Base-by-base conservation (phyloP, 2,888 invertebrate genomes). In the Stomorhina lunata region DNA sequence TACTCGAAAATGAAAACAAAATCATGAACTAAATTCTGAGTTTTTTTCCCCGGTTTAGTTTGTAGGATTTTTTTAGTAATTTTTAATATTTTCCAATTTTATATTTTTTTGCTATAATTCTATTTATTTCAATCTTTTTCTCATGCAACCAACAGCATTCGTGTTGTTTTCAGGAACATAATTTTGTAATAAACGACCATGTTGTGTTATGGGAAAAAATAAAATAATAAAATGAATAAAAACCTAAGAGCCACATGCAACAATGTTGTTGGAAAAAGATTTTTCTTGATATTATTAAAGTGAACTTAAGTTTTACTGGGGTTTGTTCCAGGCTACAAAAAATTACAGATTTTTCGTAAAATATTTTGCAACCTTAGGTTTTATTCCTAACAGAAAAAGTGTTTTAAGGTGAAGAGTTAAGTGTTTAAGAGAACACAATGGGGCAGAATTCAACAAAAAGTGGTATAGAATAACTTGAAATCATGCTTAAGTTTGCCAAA, bases 141-240 rank as follows among this genome's bases (percentile, higher is more conserved):
- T 10, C 27, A 10, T 20, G 27, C 22, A 20, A 48, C n/a, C n/a
- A n/a, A n/a, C n/a, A n/a, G 25, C 40, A 43, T 65, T 78, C 71
- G 71, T 78, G 71, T 57, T 71, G 27, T 57, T 71, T 65, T 25
- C 15, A 71, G 45, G 10, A 71, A 78, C 63, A 65, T 71, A 55
- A 57, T 71, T 78, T 65, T 71, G 7, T 57, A 78, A 65, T 78
- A 63, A 78, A 78, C 48, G 55, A 65, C 55, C 55, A 55, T 65
- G 37, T 57, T 78, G 20, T 57, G 2, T 29, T 17, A 7, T 29
- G 25, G 48, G 37, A 10, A 40, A 9, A 29, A 43, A 34, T 59
- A 55, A 55, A 45, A 27, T 29, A 55, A 27, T 29, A 59, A 59
- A 43, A 43, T 32, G 4, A 9, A 57, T 7, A 22, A 50, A 48